These are phyloP conservation scores for Apodemia hepburni DNA, from an alignment of 2,888 invertebrate species.

Conservation along the genomic window DNA sequence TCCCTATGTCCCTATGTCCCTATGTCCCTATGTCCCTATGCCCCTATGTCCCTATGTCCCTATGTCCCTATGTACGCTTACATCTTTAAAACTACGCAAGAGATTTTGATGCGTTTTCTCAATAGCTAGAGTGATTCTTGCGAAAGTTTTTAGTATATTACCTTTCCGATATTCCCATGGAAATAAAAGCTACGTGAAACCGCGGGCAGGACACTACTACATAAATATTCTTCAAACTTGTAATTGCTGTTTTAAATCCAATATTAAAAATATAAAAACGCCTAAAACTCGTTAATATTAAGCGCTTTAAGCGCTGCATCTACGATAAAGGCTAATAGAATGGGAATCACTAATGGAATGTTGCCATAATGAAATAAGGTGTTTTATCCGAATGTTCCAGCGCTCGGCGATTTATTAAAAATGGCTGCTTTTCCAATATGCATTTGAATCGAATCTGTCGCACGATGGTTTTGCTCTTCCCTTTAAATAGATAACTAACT, in stretches of 20 bases:
- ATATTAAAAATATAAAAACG: background rate
- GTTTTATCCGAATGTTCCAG: slow-evolving; percentile 56
- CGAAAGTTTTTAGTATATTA: too few species aligned
- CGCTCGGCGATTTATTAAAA: slow-evolving; percentile 61
- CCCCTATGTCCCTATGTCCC: too few species aligned
- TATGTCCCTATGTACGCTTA: too few species aligned
- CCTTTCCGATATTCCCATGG: too few species aligned
- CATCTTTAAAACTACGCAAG: too few species aligned
- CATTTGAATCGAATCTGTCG: slow-evolving; percentile 35
- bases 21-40: too few species aligned
- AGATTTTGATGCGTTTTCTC: too few species aligned
- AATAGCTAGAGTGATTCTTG: too few species aligned
- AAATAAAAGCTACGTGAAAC: too few species aligned
- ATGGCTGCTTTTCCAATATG: slow-evolving; percentile 66
- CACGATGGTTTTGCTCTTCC: slow-evolving; percentile 27
- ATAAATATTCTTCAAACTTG: background rate
- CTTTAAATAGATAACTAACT: slow-evolving; percentile 12
- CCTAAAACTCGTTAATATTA: slow-evolving; percentile 10
- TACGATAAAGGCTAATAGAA: slow-evolving; percentile 61
- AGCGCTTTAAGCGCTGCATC: slow-evolving; percentile 44
- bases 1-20: too few species aligned
- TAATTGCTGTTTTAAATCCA: background rate
- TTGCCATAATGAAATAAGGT: slow-evolving; percentile 73
- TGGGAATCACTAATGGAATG: slow-evolving; percentile 76
- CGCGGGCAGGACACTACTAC: too few species aligned